Percentiles rank a stretch among this genome's conserved stretches.
Conservation (phyloP, 2,888 invertebrate genomes). For the Drosophila recens region DNA sequence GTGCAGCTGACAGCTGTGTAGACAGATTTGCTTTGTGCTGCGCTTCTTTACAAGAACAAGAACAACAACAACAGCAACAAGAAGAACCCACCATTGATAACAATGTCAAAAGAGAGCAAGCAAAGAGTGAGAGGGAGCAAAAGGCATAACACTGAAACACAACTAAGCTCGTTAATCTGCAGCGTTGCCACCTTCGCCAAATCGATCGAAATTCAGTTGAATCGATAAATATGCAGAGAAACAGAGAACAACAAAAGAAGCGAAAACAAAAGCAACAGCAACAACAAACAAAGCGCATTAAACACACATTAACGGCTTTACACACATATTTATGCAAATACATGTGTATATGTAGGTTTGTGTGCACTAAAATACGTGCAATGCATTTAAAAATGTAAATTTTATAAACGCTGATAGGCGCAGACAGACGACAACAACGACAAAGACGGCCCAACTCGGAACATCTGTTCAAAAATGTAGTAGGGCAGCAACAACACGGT, state of each 20-base stretch:
- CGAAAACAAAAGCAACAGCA: slow-evolving; percentile 9
- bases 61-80: slow-evolving; percentile 5
- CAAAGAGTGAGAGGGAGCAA: slow-evolving; percentile 7
- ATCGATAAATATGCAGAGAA: slow-evolving; percentile 48
- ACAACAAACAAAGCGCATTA: slow-evolving; percentile 36
- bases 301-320: slow-evolving; percentile 31
- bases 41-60: slow-evolving; percentile 46
- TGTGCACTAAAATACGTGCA: slow-evolving; percentile 43
- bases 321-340: slow-evolving; percentile 26
- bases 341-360: slow-evolving; percentile 10
- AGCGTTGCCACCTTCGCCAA: slow-evolving; percentile 50
- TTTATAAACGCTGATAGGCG: slow-evolving; percentile 32
- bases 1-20: slow-evolving; percentile 76
- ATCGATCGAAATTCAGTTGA: slow-evolving; percentile 44
- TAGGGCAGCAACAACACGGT: slow-evolving; percentile 15
- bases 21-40: slow-evolving; percentile 65
- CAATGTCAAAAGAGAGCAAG: slow-evolving; percentile 62
- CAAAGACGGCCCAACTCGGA: slow-evolving; percentile 1
- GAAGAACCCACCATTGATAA: slow-evolving; percentile 61
- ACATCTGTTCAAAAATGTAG: slow-evolving; percentile 52
- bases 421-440: not conserved
- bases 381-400: slow-evolving; percentile 39
- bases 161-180: slow-evolving; percentile 28
- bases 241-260: slow-evolving; percentile 15
- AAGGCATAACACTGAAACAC: not conserved